These are phyloP conservation scores for Actenoides lindsayi DNA, from an alignment of 2,113 vertebrate species.

Conservation along the genomic window DNA sequence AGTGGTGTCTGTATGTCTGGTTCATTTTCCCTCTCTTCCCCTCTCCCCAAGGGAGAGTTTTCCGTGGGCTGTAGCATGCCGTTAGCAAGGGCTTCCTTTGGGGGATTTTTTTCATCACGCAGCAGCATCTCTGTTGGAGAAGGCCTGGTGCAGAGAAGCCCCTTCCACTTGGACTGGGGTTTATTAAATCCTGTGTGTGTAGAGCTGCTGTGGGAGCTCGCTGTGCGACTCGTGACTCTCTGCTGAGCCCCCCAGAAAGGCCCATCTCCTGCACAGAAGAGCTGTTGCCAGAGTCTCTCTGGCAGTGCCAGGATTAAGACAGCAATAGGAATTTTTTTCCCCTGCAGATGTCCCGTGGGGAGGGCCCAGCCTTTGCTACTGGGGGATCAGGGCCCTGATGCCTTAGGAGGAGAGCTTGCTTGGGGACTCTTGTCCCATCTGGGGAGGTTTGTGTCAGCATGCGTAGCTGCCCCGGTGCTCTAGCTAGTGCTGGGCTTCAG, in stretches of 20 bases:
- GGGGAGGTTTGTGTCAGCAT: background rate
- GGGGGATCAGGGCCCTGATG: background rate
- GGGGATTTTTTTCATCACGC: background rate
- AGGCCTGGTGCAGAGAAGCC: background rate
- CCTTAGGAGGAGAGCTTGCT: background rate
- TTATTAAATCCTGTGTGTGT: background rate
- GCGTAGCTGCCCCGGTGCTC: background rate
- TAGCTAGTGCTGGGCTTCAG: background rate
- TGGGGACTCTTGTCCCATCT: background rate
- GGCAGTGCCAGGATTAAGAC: background rate
- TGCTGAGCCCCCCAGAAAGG: background rate
- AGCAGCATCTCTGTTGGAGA: background rate
- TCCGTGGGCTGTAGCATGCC: constrained; percentile 32
- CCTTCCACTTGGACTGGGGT: background rate
- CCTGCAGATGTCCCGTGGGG: background rate
- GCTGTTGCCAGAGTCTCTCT: background rate
- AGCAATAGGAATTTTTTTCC: background rate
- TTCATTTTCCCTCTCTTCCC: constrained; percentile 44
- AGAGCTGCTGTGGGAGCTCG: background rate
- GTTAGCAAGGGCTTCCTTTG: constrained; percentile 49
- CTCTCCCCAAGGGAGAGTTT: constrained; percentile 34
- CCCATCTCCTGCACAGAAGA: background rate
- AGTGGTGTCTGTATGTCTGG: constrained; percentile 58
- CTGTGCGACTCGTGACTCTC: background rate
- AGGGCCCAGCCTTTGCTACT: background rate